Evolutionary conservation across 2,113 vertebrate species (phyloP), one percentile per base, ranked within the genome.

Genomic region (Mus spicilegus): DNA sequence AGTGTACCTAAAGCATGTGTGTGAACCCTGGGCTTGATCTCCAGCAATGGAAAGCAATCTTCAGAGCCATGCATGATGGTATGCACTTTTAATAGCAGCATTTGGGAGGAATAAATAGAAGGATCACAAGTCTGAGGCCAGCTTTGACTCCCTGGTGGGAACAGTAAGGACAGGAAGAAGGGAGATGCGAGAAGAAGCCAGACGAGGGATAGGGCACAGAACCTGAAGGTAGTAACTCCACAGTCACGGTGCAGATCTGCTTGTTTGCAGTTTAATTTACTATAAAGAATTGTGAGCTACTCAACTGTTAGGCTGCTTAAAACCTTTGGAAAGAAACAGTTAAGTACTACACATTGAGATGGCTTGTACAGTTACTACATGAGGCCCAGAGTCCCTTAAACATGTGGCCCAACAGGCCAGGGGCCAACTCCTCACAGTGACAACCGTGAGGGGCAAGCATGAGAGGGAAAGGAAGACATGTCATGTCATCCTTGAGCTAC

Each of bases 251-350:
- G n/a, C 26, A 22, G 5, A 42, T 1, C 39, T 85, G 63, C 13
- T 84, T 10, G 19, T 24, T 26, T 8, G 28, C 7, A 28, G 33
- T 58, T 89, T 56, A 61, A 26, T 24, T 84, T 42, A 17, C n/a
- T 28, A 0, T 42, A 42, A 63, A 63, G 4, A 26, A 26, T 19
- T 6, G 14, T 65, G 81, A 46, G 81, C 9, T 0, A 0, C 14
- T n/a, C 81, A 30, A 10, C 39, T 30, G n/a, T 24, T 10, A 42
- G 58, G 81, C n/a, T 6, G 17, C 28, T 65, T 30, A 42, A 65
- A 28, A 63, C 7, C 58, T 85, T 19, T 42, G 81, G 26, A 39
- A 16, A 84, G 24, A 65, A 42, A 65, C 81, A 61, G 26, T n/a
- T 7, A 14, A 61, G 36, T 39, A 39, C 56, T 82, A 39, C 33